Percentiles rank a stretch among this genome's conserved stretches.
Conservation (phyloP, 2,113 vertebrate species). For the Pterophyllum scalare region DNA sequence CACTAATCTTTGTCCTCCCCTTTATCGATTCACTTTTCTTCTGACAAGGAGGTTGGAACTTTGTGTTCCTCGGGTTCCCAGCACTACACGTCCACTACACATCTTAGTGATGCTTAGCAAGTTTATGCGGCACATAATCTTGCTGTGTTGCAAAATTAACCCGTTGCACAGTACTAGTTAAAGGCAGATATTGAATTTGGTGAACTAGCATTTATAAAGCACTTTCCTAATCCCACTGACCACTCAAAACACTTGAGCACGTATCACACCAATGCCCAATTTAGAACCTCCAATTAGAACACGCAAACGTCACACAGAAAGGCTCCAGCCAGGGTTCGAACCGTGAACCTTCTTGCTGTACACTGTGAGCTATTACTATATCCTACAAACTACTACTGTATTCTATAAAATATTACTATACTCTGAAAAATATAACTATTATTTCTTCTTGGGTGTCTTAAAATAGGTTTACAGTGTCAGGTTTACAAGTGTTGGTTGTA, state of each 20-base stretch:
- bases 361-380: too few species aligned
- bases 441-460: too few species aligned
- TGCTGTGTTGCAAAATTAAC: too few species aligned
- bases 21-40: slow-evolving; percentile 29
- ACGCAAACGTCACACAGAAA: too few species aligned
- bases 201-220: neutral
- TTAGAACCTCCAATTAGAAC: too few species aligned
- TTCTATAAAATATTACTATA: neutral
- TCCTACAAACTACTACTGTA: too few species aligned
- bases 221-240: neutral
- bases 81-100: neutral
- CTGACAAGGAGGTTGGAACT: neutral
- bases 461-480: too few species aligned
- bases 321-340: too few species aligned
- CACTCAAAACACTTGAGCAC: too few species aligned
- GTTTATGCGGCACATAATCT: too few species aligned
- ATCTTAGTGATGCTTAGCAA: neutral
- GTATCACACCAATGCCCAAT: too few species aligned
- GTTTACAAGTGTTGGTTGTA: neutral
- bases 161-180: neutral
- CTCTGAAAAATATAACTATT: neutral
- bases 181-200: neutral
- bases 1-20: slow-evolving; percentile 41
- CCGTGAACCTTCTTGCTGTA: too few species aligned
- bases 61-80: slow-evolving; percentile 17